Conservation (phyloP, 2,888 invertebrate species). For the Pogonocherus hispidulus region DNA sequence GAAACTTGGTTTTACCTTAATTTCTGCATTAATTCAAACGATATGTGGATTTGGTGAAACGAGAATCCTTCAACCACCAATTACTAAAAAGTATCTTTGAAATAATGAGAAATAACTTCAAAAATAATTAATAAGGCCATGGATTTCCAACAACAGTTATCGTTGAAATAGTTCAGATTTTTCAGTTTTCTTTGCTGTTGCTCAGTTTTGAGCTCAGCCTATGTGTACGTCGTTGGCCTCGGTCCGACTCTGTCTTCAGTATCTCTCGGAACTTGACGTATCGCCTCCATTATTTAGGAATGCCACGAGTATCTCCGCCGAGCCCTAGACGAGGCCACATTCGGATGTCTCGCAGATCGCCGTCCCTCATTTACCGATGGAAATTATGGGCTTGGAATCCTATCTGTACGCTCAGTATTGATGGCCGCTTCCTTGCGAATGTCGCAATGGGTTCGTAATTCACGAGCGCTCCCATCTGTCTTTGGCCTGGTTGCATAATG, state of each 20-base stretch:
- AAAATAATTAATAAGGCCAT: too few species aligned
- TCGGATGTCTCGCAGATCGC: constrained; percentile 17
- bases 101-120: too few species aligned
- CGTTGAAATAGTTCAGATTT: too few species aligned
- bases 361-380: constrained; percentile 28
- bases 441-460: constrained; percentile 10
- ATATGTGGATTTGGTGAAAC: too few species aligned
- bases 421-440: constrained; percentile 11
- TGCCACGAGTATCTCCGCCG: constrained; percentile 53
- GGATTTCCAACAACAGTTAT: too few species aligned
- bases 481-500: background rate
- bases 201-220: too few species aligned
- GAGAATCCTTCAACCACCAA: too few species aligned
- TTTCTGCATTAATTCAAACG: too few species aligned
- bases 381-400: constrained; percentile 31
- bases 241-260: constrained; percentile 51
- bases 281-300: constrained; percentile 64
- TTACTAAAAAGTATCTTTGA: too few species aligned
- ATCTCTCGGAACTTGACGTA: constrained; percentile 53
- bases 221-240: too few species aligned
- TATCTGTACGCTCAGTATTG: constrained; percentile 8
- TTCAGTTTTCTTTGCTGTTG: too few species aligned
- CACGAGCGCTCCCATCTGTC: constrained; percentile 5
- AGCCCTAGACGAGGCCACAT: constrained; percentile 31
- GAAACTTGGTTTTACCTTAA: too few species aligned